phyloP scores from a whole-genome alignment of 2,888 invertebrate genomes.

The Endotricha flammealis region DNA sequence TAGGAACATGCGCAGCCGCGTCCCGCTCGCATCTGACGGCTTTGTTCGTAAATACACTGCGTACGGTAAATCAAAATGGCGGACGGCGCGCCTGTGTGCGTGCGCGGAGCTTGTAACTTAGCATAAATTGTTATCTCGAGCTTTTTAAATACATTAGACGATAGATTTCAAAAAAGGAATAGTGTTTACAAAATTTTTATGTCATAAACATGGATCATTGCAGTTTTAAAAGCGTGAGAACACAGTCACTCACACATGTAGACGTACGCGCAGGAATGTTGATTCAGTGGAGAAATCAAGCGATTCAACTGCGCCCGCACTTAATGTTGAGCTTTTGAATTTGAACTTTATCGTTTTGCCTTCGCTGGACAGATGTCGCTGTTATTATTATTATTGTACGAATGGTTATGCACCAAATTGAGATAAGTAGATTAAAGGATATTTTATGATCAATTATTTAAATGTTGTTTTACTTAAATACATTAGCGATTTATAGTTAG shows the following conservation, averaged over 20 bases:
- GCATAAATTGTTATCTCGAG: conserved; percentile 31
- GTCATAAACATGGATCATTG: conserved; percentile 36
- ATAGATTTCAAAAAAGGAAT: conserved; percentile 23
- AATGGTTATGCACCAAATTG: too few relatives aligned
- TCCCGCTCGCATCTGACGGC: conserved; percentile 78
- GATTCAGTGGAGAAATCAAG: conserved; percentile 77
- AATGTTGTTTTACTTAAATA: too few relatives aligned
- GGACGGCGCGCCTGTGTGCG: conserved; percentile 60
- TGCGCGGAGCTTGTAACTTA: conserved; percentile 52
- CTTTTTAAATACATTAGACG: conserved; percentile 17
- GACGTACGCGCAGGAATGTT: conserved; percentile 74
- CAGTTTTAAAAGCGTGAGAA: conserved; percentile 56
- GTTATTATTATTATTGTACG: conserved; percentile 15
- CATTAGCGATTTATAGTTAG: too few relatives aligned
- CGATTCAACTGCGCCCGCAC: conserved; percentile 58
- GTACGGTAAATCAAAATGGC: conserved; percentile 78
- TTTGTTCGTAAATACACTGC: conserved; percentile 77
- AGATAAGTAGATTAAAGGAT: too few relatives aligned
- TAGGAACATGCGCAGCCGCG: conserved; percentile 75
- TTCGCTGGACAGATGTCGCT: conserved; percentile 59
- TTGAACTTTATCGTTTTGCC: conserved; percentile 44
- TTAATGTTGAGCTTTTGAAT: conserved; percentile 65
- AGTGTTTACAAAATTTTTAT: conserved; percentile 36
- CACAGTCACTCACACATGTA: conserved; percentile 59
- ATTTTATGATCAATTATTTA: too few relatives aligned